A percentile compares a stretch with the other conserved stretches of the same genome.
Conservation (phyloP, 2,888 invertebrate species). For the Deilephila elpenor region DNA sequence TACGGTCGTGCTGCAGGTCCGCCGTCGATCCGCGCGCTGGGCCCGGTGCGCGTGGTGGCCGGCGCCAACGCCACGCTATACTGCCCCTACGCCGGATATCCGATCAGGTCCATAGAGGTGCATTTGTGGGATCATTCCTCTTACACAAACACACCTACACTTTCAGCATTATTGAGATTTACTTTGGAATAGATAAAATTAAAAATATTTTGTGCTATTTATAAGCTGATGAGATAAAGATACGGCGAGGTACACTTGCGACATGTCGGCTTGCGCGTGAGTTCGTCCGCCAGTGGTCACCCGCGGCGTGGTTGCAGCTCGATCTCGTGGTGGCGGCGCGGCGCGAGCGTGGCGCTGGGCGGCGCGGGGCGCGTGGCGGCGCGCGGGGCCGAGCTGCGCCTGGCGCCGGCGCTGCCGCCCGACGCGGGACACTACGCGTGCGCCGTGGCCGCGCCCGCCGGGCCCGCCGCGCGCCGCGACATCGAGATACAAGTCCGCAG, state of each 20-base stretch:
- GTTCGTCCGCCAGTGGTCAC: slow-evolving; percentile 1
- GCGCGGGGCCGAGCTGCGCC: slow-evolving; percentile 63
- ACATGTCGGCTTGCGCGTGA: background rate
- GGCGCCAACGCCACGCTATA: slow-evolving; percentile 89
- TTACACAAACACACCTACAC: slow-evolving; percentile 42
- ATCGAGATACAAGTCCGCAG: slow-evolving; percentile 89
- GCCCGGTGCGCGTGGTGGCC: slow-evolving; percentile 90
- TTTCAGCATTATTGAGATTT: background rate
- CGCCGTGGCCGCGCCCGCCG: slow-evolving; percentile 88
- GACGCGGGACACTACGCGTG: slow-evolving; percentile 92
- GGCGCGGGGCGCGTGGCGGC: slow-evolving; percentile 74
- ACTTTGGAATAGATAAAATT: background rate
- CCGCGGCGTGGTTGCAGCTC: slow-evolving; percentile 66
- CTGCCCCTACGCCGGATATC: slow-evolving; percentile 95
- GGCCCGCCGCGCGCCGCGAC: slow-evolving; percentile 88
- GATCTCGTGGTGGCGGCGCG: slow-evolving; percentile 79
- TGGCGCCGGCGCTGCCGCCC: slow-evolving; percentile 70
- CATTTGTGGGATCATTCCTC: slow-evolving; percentile 73
- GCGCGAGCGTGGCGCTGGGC: slow-evolving; percentile 67
- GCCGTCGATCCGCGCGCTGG: slow-evolving; percentile 88
- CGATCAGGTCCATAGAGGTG: slow-evolving; percentile 87
- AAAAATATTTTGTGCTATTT: background rate
- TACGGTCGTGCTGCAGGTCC: slow-evolving; percentile 80
- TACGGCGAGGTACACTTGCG: background rate
- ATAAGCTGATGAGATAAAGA: too few relatives aligned